Conservation (phyloP, 1,140 invertebrate genomes). For the Trichonephila inaurata region DNA sequence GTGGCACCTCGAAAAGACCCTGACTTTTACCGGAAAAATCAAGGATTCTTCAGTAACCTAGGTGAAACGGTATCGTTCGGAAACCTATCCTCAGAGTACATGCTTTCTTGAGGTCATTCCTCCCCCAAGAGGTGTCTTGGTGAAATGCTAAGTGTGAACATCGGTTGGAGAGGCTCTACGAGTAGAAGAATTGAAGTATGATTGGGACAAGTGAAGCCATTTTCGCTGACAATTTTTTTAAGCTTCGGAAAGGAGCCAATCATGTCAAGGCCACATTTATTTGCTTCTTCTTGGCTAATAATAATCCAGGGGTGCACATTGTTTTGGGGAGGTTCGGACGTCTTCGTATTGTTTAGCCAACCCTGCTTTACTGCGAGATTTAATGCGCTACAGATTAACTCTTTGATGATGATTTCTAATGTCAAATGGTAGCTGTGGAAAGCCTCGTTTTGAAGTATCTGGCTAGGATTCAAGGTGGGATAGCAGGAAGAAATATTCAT, state of each 20-base stretch:
- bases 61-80: neutral
- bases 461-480: slow-evolving; percentile 51
- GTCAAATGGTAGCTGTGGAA: slow-evolving; percentile 48
- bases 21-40: slow-evolving; percentile 22
- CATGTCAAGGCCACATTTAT: slow-evolving; percentile 74
- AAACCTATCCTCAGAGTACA: neutral
- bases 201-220: slow-evolving; percentile 68
- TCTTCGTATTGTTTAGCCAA: slow-evolving; percentile 66
- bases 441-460: slow-evolving; percentile 31
- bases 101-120: slow-evolving; percentile 42
- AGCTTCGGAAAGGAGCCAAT: slow-evolving; percentile 63
- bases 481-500: slow-evolving; percentile 9
- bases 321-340: slow-evolving; percentile 60
- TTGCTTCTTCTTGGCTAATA: slow-evolving; percentile 69
- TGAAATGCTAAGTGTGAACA: slow-evolving; percentile 33
- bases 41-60: neutral
- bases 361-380: slow-evolving; percentile 26
- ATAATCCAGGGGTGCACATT: slow-evolving; percentile 69
- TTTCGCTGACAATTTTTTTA: slow-evolving; percentile 69
- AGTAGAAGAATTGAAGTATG: slow-evolving; percentile 66
- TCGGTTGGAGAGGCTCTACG: neutral
- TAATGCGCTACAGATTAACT: slow-evolving; percentile 61
- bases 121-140: neutral
- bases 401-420: slow-evolving; percentile 66
- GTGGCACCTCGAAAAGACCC: neutral